Conservation (phyloP, 2,113 vertebrate genomes). For the Poeciliopsis retropinna region DNA sequence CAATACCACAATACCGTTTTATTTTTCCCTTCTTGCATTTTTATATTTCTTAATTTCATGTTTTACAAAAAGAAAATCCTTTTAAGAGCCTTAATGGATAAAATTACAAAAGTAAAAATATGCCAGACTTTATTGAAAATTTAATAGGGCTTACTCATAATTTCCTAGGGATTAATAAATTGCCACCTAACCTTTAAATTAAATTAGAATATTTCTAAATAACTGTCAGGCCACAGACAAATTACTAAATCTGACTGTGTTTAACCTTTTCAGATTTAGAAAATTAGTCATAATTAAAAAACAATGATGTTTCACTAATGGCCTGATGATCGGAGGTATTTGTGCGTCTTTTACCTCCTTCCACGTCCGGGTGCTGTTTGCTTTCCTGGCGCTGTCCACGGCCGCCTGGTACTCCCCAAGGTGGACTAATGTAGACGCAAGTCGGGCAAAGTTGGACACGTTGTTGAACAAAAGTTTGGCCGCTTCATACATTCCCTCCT, state of each 20-base stretch:
- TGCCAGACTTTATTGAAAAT: no score
- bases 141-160: no score
- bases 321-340: not conserved
- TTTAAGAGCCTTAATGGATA: no score
- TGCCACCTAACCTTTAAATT: no score
- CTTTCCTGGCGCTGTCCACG: conserved; percentile 91
- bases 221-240: no score
- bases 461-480: conserved; percentile 90
- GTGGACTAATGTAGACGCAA: conserved; percentile 90
- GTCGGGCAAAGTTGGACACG: conserved; percentile 89
- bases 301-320: not conserved
- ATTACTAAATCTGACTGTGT: not conserved
- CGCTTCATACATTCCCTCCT: conserved; percentile 90
- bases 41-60: no score
- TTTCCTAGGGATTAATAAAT: no score
- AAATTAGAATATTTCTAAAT: no score
- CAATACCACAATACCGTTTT: no score
- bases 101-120: no score
- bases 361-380: conserved; percentile 91
- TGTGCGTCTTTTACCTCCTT: conserved; percentile 83
- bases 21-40: no score
- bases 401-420: conserved; percentile 92
- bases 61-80: no score
- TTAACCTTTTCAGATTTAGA: not conserved
- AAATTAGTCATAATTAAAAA: not conserved